Evolutionary conservation across 2,888 invertebrate genomes (phyloP).

Genomic region (Philaethria dido): DNA sequence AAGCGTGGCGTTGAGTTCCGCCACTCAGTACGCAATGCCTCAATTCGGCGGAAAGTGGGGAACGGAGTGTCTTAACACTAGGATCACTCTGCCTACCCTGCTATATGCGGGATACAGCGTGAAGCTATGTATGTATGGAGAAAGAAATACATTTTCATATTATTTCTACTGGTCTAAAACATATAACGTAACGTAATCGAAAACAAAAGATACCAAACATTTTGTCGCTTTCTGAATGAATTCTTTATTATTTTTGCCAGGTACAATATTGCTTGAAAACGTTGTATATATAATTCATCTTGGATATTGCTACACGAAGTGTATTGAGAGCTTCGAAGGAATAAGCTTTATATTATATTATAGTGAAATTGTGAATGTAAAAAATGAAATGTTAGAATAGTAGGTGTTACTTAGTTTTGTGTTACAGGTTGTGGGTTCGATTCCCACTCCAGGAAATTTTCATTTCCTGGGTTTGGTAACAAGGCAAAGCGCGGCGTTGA

Average conservation of each 20-base stretch:
- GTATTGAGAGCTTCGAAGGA: not conserved
- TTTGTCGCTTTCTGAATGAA: not conserved
- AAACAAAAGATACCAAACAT: slow-evolving; percentile 8
- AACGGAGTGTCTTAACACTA: no score
- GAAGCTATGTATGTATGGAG: no score
- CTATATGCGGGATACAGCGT: no score
- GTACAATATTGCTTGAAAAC: slow-evolving; percentile 11
- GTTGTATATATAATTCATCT: slow-evolving; percentile 13
- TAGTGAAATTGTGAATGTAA: not conserved
- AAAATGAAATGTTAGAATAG: not conserved
- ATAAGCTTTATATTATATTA: not conserved
- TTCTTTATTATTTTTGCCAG: slow-evolving; percentile 9
- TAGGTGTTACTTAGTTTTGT: no score
- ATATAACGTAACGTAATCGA: not conserved
- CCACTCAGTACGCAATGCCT: no score
- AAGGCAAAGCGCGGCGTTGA: no score
- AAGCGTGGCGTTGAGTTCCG: no score
- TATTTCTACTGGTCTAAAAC: not conserved
- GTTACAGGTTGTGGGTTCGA: no score
- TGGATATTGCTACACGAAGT: slow-evolving; percentile 1
- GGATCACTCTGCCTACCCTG: no score
- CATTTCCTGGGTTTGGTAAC: no score
- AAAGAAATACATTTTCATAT: not conserved
- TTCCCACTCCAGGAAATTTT: no score
- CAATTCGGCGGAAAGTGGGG: no score